Evolutionary conservation across 2,797 vertebrate genomes (phyloP).

Genomic region (Eulemur albifrons): DNA sequence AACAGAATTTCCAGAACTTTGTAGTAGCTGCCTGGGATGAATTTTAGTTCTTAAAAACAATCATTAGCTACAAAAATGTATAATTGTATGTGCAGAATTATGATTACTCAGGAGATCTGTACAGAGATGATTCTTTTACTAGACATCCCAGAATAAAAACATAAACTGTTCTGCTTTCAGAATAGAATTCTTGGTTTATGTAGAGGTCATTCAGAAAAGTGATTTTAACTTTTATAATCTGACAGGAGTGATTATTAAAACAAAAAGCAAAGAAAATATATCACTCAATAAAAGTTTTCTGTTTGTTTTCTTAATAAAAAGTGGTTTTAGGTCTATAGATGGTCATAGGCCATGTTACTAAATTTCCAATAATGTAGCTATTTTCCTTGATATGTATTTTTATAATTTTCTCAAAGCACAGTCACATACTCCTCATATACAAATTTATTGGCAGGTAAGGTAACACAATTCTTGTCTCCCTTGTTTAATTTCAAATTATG

Average conservation of each 20-base stretch:
- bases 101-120: background rate
- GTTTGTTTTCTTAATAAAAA: background rate
- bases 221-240: conserved; percentile 24
- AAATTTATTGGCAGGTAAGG: background rate
- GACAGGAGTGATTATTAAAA: background rate
- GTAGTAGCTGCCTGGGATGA: background rate
- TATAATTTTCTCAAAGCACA: background rate
- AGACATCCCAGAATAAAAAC: background rate
- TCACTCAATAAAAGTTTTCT: background rate
- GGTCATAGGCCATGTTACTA: background rate
- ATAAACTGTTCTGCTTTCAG: background rate
- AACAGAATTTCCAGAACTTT: background rate
- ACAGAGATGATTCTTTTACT: background rate
- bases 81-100: background rate
- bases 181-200: background rate
- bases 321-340: background rate
- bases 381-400: background rate
- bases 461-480: background rate
- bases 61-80: background rate
- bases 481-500: background rate
- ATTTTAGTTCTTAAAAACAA: background rate
- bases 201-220: background rate
- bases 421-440: background rate
- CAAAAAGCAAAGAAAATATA: conserved; percentile 8
- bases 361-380: background rate